Conservation (phyloP, 2,888 invertebrate genomes). For the Oligia fasciuncula region DNA sequence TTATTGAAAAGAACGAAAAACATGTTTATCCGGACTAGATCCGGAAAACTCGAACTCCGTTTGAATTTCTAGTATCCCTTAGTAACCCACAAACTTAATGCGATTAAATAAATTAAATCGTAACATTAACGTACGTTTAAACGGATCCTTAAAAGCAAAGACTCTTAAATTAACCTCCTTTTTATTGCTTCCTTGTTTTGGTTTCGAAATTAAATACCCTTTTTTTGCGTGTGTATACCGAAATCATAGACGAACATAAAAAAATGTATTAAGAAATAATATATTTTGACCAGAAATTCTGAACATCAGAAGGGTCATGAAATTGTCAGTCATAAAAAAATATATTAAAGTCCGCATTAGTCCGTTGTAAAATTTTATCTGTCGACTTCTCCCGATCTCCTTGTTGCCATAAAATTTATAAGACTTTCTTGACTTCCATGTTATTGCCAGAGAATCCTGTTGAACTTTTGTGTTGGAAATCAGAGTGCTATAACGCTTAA, state of each 20-base stretch:
- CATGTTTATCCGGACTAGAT: slow-evolving; percentile 8
- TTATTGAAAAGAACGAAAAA: not conserved
- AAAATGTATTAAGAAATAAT: slow-evolving; percentile 11
- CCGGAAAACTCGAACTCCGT: slow-evolving; percentile 27
- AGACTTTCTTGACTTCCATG: slow-evolving; percentile 53
- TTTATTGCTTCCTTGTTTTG: slow-evolving; percentile 54
- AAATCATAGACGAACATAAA: slow-evolving; percentile 7
- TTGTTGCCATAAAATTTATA: slow-evolving; percentile 58
- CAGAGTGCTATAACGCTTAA: slow-evolving; percentile 45
- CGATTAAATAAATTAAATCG: slow-evolving; percentile 64
- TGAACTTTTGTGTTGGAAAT: slow-evolving; percentile 50
- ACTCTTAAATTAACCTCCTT: slow-evolving; percentile 38
- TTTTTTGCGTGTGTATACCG: slow-evolving; percentile 6
- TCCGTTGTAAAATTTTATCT: slow-evolving; percentile 61
- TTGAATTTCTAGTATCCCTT: slow-evolving; percentile 29
- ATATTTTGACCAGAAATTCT: slow-evolving; percentile 18
- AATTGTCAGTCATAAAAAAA: slow-evolving; percentile 52
- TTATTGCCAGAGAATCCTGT: slow-evolving; percentile 51
- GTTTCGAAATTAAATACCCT: slow-evolving; percentile 31
- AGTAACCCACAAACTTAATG: slow-evolving; percentile 42
- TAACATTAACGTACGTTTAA: slow-evolving; percentile 55
- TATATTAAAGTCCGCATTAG: slow-evolving; percentile 55
- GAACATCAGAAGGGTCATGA: slow-evolving; percentile 33
- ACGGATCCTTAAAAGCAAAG: slow-evolving; percentile 37
- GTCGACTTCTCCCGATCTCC: slow-evolving; percentile 42